phyloP scores from a whole-genome alignment of 1,140 invertebrate genomes.

The Drosophila sechellia region DNA sequence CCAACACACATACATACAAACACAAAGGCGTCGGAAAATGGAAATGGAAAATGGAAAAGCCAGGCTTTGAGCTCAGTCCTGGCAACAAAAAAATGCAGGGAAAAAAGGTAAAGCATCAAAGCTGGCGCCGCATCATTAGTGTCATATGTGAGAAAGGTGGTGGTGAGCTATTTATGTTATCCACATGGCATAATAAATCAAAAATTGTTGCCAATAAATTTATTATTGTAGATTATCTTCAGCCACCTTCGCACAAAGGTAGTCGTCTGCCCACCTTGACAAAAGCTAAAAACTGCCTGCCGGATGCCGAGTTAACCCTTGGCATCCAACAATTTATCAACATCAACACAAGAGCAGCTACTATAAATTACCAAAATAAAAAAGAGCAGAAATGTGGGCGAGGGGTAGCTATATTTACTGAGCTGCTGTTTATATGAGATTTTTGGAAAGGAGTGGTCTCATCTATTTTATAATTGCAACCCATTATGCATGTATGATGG shows the following conservation, averaged over 20 bases:
- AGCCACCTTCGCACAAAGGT: conserved; percentile 18
- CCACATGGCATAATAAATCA: conserved; percentile 78
- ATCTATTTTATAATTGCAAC: conserved; percentile 17
- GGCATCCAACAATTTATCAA: conserved; percentile 75
- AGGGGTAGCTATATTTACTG: neutral
- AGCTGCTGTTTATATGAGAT: conserved; percentile 5
- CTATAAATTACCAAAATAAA: conserved; percentile 65
- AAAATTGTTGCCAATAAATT: conserved; percentile 80
- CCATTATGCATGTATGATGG: neutral
- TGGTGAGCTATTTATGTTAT: conserved; percentile 70
- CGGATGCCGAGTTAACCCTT: conserved; percentile 57
- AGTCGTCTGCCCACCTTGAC: conserved; percentile 54
- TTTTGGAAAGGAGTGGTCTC: conserved; percentile 12
- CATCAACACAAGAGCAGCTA: conserved; percentile 59
- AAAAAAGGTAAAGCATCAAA: conserved; percentile 62
- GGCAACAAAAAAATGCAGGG: conserved; percentile 10
- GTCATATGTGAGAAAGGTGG: conserved; percentile 52
- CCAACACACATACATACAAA: conserved; percentile 3
- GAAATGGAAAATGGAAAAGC: too few relatives aligned
- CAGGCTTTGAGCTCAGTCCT: conserved; percentile 17
- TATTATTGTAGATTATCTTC: conserved; percentile 79
- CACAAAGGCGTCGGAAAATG: conserved; percentile 21
- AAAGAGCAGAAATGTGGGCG: neutral
- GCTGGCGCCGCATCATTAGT: conserved; percentile 71
- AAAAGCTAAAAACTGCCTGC: conserved; percentile 67